Evolutionary conservation across 2,797 vertebrate genomes (phyloP).

Genomic region (Ambastaia sidthimunki): DNA sequence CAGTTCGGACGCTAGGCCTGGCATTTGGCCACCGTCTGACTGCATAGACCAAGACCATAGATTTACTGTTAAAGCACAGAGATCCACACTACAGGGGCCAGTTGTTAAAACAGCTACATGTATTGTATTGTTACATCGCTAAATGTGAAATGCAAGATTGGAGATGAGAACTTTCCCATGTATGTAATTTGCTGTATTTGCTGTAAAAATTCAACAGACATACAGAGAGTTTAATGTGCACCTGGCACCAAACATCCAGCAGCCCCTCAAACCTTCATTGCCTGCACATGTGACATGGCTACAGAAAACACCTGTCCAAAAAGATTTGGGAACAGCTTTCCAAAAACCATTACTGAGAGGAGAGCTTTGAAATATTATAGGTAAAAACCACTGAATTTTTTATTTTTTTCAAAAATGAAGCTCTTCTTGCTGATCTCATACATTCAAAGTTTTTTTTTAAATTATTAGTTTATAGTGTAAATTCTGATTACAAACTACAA

Average conservation of each 20-base stretch:
- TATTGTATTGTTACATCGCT: conserved; percentile 21
- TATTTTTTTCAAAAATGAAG: not conserved
- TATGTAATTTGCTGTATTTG: not conserved
- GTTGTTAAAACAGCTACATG: conserved; percentile 38
- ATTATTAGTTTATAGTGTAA: not conserved
- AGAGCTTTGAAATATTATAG: conserved; percentile 14
- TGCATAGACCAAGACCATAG: not conserved
- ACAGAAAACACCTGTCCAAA: conserved; percentile 1
- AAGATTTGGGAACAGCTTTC: not conserved
- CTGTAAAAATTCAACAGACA: conserved; percentile 33
- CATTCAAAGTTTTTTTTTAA: not conserved
- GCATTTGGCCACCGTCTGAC: not conserved
- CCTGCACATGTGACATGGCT: conserved; percentile 16
- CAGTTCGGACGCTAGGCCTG: conserved; percentile 28
- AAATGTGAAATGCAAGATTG: conserved; percentile 1
- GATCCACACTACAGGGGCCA: conserved; percentile 22
- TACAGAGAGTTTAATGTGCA: conserved; percentile 38
- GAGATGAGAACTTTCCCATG: conserved; percentile 25
- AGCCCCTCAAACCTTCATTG: not conserved
- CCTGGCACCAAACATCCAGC: conserved; percentile 32
- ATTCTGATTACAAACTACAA: too few relatives aligned
- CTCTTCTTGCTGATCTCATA: not conserved
- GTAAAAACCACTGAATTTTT: not conserved
- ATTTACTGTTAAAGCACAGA: conserved; percentile 15
- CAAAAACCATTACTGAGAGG: conserved; percentile 1